Base-by-base conservation (phyloP, 2,888 invertebrate genomes). In the Zootermopsis nevadensis region DNA sequence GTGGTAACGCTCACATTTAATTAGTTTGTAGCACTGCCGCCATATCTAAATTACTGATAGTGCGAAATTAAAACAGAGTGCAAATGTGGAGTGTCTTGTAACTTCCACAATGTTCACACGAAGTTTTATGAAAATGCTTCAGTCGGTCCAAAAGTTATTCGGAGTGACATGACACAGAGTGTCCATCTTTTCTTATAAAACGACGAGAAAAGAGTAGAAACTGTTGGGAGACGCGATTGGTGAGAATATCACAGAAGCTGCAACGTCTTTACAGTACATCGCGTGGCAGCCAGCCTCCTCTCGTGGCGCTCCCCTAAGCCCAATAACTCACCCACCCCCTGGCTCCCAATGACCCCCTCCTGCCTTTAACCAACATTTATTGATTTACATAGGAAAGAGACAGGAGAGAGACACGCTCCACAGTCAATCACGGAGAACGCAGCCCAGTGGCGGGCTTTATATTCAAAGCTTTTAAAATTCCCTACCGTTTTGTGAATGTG, bases 371-470 rank as follows among this genome's bases (percentile, higher is more conserved):
- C 76, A 76, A 76, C 76, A 79, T 79, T 79, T 79, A 79, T 79
- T 79, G 79, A 79, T 79, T 79, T 79, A 79, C 79, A 79, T 66
- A 60, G 79, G 79, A 66, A 55, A 31, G 79, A 79, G 79, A 55
- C 24, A n/a, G n/a, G 15, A 77, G 79, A 77, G 79, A 66, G 60
- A 79, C 35, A 53, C n/a, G n/a, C n/a, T n/a, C 60, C 33, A 55
- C 33, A 79, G 60, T 79, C 79, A 79, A 79, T 79, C 79, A 79
- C 76, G 76, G 76, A 30, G 31, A 76, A 76, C 76, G 42, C 60
- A 35, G 38, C 74, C n/a, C n/a, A 38, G n/a, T 35, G 38, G 38
- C n/a, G 60, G 60, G n/a, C 48, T 60, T 60, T 60, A n/a, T 60
- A 60, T 60, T 60, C 60, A 60, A 6, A 60, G 27, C 27, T n/a